A percentile compares a stretch with the other conserved stretches of the same genome.
phyloP scores from a whole-genome alignment of 2,113 vertebrate genomes.

The Muscicapa adusta region DNA sequence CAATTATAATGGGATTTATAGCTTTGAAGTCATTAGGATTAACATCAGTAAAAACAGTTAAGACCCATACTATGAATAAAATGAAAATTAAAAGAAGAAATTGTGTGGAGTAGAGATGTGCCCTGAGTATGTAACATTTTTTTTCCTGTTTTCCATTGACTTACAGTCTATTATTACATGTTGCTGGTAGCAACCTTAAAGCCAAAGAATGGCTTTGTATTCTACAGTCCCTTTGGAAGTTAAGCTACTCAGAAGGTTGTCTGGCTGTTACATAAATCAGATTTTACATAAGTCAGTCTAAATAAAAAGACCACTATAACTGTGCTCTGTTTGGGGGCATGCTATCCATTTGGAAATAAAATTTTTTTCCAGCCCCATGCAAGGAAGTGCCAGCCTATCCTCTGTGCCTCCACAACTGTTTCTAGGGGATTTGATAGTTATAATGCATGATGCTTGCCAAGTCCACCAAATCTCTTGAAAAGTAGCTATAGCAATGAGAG shows the following conservation, averaged over 20 bases:
- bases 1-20: neutral
- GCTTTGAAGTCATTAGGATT: neutral
- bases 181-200: constrained; percentile 55
- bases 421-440: neutral
- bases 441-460: neutral
- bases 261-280: neutral
- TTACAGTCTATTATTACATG: constrained; percentile 18
- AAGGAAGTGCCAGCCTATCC: neutral
- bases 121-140: neutral
- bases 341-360: neutral
- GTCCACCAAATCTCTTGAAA: neutral
- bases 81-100: neutral
- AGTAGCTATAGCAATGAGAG: constrained; percentile 13
- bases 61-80: neutral
- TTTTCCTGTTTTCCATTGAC: neutral
- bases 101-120: neutral
- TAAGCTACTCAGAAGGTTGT: constrained; percentile 5
- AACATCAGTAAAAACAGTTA: neutral
- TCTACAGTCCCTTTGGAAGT: neutral
- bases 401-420: neutral
- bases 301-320: constrained; percentile 5
- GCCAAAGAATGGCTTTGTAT: constrained; percentile 27
- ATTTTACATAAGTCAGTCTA: constrained; percentile 24
- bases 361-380: neutral
- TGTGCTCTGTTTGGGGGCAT: neutral